Evolutionary conservation across 2,888 invertebrate species (phyloP).

Genomic region (Platycnemis pennipes): DNA sequence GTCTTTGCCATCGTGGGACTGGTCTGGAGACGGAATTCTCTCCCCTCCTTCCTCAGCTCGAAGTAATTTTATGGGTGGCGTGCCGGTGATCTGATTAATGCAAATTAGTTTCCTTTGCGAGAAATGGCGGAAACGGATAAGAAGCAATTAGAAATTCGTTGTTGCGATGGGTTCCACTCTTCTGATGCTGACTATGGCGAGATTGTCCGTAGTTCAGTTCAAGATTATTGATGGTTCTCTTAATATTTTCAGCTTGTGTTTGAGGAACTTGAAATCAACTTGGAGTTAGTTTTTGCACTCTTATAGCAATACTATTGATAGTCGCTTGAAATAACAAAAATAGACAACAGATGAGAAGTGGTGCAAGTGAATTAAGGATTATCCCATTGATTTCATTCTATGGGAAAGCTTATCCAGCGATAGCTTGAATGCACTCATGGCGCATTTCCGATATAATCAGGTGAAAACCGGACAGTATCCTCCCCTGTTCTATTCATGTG

Average conservation of each 20-base stretch:
- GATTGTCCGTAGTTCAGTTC: neutral
- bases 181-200: neutral
- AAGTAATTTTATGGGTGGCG: conserved; percentile 37
- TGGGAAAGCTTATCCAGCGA: neutral
- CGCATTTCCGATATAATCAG: neutral
- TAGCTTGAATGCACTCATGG: neutral
- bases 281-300: too few species aligned
- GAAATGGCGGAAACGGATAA: conserved; percentile 3
- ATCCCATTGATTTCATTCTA: neutral
- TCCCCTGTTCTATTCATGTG: neutral
- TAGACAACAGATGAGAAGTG: neutral
- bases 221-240: too few species aligned
- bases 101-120: conserved; percentile 50
- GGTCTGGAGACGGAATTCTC: neutral
- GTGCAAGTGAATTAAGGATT: neutral
- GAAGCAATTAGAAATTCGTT: conserved; percentile 5
- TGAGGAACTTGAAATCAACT: too few species aligned
- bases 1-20: neutral
- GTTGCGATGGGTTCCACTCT: neutral
- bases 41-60: neutral
- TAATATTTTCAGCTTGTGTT: too few species aligned
- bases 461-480: neutral
- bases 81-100: conserved; percentile 51
- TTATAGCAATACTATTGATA: too few species aligned
- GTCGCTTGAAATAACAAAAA: too few species aligned